Evolutionary conservation across 2,113 vertebrate genomes (phyloP).

Genomic region (Podarcis cretensis): DNA sequence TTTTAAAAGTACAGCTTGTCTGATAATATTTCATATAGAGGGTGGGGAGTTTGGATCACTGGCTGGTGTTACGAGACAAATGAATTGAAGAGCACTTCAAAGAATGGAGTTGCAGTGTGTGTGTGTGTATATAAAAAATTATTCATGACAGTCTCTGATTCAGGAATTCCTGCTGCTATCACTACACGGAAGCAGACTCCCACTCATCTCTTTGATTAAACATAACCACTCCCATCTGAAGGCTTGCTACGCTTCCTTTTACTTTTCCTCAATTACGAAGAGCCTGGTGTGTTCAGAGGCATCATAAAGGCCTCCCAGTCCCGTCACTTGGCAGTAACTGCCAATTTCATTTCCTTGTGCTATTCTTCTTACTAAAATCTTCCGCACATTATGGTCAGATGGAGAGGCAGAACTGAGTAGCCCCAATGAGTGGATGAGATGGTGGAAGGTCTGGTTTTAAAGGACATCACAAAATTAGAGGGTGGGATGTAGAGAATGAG

Average conservation of each 20-base stretch:
- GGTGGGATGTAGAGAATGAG: no score
- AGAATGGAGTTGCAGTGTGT: neutral
- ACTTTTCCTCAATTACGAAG: neutral
- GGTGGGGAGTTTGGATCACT: neutral
- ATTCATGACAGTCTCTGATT: neutral
- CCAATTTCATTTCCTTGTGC: neutral
- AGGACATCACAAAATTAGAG: no score
- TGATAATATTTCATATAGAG: neutral
- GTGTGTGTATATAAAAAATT: neutral
- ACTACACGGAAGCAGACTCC: slow-evolving; percentile 11
- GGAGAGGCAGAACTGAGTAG: no score
- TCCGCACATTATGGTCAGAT: neutral
- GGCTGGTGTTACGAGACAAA: neutral
- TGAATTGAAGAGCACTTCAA: slow-evolving; percentile 16
- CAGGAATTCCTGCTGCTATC: neutral
- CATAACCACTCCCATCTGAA: neutral
- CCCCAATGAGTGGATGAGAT: no score
- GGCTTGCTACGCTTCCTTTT: neutral
- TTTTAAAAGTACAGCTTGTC: neutral
- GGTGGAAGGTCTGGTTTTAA: no score
- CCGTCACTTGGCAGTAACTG: neutral
- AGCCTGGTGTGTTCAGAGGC: neutral
- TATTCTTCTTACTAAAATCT: neutral
- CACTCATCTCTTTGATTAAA: neutral
- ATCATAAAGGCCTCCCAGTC: neutral